A percentile compares a stretch with the other conserved stretches of the same genome.
These are phyloP conservation scores for Bettongia penicillata DNA, from an alignment of 2,113 vertebrate species.

Conservation along the genomic window DNA sequence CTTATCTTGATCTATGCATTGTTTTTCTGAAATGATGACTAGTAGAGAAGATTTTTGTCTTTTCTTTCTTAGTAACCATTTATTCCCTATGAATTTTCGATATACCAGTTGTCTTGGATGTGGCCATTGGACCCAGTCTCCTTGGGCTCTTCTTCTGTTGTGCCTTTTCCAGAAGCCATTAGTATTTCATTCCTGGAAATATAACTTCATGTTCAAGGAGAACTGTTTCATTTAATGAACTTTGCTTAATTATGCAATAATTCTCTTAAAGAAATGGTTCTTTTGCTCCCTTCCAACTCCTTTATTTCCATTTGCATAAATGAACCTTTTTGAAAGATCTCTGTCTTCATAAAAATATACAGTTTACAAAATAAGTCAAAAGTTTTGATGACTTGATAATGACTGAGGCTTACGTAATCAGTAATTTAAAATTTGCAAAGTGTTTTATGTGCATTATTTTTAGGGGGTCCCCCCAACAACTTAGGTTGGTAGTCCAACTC, in stretches of 20 bases:
- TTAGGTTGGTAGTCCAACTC: background rate
- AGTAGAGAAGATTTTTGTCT: background rate
- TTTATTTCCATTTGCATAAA: background rate
- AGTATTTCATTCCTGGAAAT: background rate
- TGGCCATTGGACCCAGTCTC: background rate
- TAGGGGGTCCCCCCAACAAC: background rate
- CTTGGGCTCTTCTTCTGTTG: background rate
- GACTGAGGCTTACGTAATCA: background rate
- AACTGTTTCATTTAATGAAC: slow-evolving; percentile 1
- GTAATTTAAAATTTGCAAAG: background rate
- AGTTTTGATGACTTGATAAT: slow-evolving; percentile 29
- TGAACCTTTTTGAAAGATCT: background rate
- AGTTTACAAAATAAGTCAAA: background rate
- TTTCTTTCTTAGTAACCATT: background rate
- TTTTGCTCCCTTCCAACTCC: background rate
- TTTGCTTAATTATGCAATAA: slow-evolving; percentile 13
- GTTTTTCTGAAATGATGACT: background rate
- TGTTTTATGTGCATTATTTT: background rate
- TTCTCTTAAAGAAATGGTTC: slow-evolving; percentile 31
- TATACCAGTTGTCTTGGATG: background rate
- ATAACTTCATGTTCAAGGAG: slow-evolving; percentile 18
- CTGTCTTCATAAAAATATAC: slow-evolving; percentile 3
- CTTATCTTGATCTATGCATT: background rate
- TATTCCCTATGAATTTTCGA: background rate
- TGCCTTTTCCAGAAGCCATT: slow-evolving; percentile 8